phyloP scores from a whole-genome alignment of 2,797 vertebrate species.

The Pipistrellus pygmaeus region DNA sequence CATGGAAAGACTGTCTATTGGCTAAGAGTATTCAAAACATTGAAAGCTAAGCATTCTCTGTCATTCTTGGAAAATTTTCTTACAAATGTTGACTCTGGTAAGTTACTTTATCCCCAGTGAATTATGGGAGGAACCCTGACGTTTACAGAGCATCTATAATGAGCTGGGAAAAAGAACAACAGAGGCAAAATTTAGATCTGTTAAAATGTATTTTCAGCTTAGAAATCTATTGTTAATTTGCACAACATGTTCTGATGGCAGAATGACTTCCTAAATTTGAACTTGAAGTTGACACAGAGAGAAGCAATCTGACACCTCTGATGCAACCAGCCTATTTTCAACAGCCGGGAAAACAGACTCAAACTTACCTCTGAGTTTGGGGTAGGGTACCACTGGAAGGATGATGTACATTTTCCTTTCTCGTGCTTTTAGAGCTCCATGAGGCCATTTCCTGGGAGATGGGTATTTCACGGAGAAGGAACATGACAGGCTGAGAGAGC shows the following conservation, averaged over 20 bases:
- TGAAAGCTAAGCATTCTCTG: background rate
- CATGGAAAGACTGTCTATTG: background rate
- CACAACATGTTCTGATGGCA: conserved; percentile 70
- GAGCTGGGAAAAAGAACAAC: conserved; percentile 24
- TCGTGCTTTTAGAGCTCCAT: background rate
- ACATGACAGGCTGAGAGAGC: background rate
- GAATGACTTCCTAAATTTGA: conserved; percentile 77
- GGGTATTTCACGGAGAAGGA: background rate
- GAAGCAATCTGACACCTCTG: conserved; percentile 71
- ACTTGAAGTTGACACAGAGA: conserved; percentile 66
- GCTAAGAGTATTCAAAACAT: background rate
- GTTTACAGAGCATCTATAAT: conserved; percentile 24
- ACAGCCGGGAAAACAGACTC: conserved; percentile 72
- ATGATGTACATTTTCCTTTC: conserved; percentile 69
- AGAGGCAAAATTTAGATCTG: conserved; percentile 63
- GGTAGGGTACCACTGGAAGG: conserved; percentile 28
- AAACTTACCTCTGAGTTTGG: conserved; percentile 68
- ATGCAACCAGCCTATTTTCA: conserved; percentile 78
- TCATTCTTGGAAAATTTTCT: conserved; percentile 41
- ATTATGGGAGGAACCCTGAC: background rate
- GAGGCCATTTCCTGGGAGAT: conserved; percentile 24
- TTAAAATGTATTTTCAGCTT: conserved; percentile 64
- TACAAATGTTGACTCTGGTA: background rate
- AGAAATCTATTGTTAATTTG: conserved; percentile 75
- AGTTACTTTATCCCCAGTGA: conserved; percentile 40